Base-by-base conservation (phyloP, 2,888 invertebrate genomes). In the Drosophila yooni region DNA sequence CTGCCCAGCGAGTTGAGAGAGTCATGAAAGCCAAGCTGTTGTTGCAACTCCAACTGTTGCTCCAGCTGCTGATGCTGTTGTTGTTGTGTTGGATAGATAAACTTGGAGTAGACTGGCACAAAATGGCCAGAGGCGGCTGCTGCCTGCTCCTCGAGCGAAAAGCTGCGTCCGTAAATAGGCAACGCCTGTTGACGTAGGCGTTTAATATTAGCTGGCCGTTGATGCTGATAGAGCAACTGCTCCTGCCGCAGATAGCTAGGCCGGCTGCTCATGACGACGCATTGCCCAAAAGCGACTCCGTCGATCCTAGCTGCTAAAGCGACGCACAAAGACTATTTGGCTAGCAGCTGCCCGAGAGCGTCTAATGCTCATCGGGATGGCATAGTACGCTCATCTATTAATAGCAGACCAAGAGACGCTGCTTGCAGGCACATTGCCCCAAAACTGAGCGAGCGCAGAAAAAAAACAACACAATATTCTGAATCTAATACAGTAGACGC, bases 201-300 rank as follows among this genome's bases (percentile, higher is more conserved):
- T 70, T 77, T 86, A 65, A 85, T 76, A 78, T 87, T 88, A 82
- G 78, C 76, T 62, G 88, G 65, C 29, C 51, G 77, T 21, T 88
- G 76, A 61, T 82, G 89, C 66, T 77, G 89, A 70, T 82, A 85
- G 73, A 82, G 70, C 75, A 79, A 70, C 73, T 79, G 83, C 89
- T 86, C 88, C 77, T 86, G 89, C 75, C 89, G 89, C 82, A 82
- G 67, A 78, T 89, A 88, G 74, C 78, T 84, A 69, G 81, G 78
- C 80, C 77, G 83, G 87, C 77, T 88, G 87, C 86, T 88, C 87
- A 85, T 88, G 77, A 70, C 74, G 65, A 69, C 58, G 78, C 87
- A 80, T 89, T 74, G 79, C 71, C 81, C 69, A 71, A 60, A 40
- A 54, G 65, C 62, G 59, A 38, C 15, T 50, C 34, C 40, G 33